phyloP scores from a whole-genome alignment of 2,797 vertebrate genomes.

The Catamblyrhynchus diadema region DNA sequence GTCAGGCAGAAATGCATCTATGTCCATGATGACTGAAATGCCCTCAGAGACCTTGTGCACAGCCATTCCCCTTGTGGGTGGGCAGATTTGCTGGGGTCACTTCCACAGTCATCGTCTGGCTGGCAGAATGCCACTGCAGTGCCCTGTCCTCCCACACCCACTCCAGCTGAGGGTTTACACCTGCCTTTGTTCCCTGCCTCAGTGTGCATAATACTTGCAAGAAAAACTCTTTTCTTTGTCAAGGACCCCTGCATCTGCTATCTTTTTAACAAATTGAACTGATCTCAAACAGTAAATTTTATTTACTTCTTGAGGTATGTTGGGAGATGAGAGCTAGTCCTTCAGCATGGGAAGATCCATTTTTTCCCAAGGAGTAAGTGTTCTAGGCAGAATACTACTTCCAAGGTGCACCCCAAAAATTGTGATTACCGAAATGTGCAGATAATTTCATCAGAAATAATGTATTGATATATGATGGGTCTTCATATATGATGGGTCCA shows the following conservation, averaged over 20 bases:
- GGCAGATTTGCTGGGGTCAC: background rate
- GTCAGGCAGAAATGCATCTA: background rate
- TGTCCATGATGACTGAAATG: background rate
- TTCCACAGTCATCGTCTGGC: background rate
- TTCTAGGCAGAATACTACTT: background rate
- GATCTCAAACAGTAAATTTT: background rate
- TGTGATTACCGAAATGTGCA: background rate
- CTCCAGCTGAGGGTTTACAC: background rate
- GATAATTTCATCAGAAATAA: background rate
- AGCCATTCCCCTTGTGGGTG: background rate
- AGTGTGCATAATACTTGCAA: background rate
- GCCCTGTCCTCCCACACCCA: background rate
- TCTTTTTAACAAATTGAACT: background rate
- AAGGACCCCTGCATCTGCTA: background rate
- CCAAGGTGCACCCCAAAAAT: background rate
- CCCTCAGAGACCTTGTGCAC: background rate
- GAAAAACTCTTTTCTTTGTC: background rate
- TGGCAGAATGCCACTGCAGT: accelerated
- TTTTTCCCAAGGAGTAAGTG: background rate
- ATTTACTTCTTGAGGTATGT: background rate
- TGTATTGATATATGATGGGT: background rate
- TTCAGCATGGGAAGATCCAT: background rate
- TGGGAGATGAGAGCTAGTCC: background rate
- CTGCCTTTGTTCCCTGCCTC: background rate
- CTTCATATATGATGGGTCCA: background rate